Conservation (phyloP, 2,888 invertebrate species). For the Andrena camellia region DNA sequence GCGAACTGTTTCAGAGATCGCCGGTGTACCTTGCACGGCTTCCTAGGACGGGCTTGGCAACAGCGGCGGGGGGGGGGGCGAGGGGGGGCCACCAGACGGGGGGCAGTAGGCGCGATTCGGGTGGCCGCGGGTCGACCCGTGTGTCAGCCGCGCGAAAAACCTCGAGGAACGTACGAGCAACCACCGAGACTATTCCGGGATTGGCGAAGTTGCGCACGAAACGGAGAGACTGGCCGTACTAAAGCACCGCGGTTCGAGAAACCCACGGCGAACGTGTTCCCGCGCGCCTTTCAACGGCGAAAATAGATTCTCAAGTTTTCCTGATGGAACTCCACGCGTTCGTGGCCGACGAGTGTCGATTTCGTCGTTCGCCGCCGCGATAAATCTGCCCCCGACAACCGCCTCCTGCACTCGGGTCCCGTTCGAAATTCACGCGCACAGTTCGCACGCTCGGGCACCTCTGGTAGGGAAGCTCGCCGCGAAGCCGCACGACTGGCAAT, state of each 20-base stretch:
- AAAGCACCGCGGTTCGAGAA: conserved; percentile 68
- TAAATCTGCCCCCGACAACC: conserved; percentile 16
- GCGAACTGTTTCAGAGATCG: background rate
- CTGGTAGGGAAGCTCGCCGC: background rate
- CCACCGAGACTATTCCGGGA: conserved; percentile 79
- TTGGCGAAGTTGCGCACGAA: conserved; percentile 77
- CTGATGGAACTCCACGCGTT: conserved; percentile 70
- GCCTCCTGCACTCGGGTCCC: background rate
- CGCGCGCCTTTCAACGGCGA: conserved; percentile 78
- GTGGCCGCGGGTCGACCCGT: background rate
- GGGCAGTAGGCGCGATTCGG: background rate
- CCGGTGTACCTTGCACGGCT: background rate
- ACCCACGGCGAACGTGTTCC: conserved; percentile 69
- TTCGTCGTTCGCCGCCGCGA: conserved; percentile 31
- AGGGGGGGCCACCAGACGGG: background rate
- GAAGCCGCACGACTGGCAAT: conserved; percentile 31
- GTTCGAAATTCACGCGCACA: background rate
- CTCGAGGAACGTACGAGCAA: conserved; percentile 30
- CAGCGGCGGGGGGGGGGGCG: background rate
- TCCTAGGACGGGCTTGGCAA: background rate
- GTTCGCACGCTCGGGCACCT: background rate
- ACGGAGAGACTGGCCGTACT: conserved; percentile 81
- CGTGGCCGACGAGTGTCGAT: conserved; percentile 33
- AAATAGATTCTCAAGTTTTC: conserved; percentile 81
- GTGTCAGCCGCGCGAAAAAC: conserved; percentile 38